Base-by-base conservation (phyloP, 2,888 invertebrate genomes). In the Drosophila neutralis region DNA sequence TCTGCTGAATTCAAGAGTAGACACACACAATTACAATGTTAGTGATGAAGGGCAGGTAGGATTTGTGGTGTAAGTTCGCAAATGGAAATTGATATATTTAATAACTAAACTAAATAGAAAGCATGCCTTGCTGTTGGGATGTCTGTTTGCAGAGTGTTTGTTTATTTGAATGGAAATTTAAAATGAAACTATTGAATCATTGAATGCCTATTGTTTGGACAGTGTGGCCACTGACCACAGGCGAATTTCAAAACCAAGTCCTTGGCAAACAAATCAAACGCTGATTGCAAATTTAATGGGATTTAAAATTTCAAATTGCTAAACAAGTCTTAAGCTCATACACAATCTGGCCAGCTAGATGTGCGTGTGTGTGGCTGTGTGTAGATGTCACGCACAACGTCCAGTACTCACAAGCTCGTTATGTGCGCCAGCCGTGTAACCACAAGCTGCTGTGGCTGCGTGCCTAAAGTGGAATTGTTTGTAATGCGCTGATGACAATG, bases 401-500 rank as follows among this genome's bases (percentile, higher is more conserved):
- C 54, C 60, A 60, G 42, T 52, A 40, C 49, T 61, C 67, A 65
- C 27, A 62, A 63, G 59, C 59, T 69, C 49, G 65, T 59, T 49
- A 72, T 70, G 70, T 76, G 70, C 63, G 48, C 58, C 65, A 48
- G 54, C 52, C 73, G 64, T 68, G 70, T 56, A 82, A 82, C 87
- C 87, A 78, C 89, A 87, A 89, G 78, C 82, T 89, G 73, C 64
- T 87, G 83, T 70, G 87, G 86, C 76, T 87, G 69, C 82, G 68
- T 76, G 74, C 78, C 82, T 78, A 80, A 87, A 89, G 87, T 87
- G 89, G 80, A 87, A 89, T 89, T 87, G 87, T 89, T 85, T 83
- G 87, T 89, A 87, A 89, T 89, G 85, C 85, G 81, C 73, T 76
- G 87, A 76, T 76, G 76, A 78, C 75, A 69, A 65, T 60, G 69